A percentile compares a stretch with the other conserved stretches of the same genome.
Evolutionary conservation across 2,797 vertebrate species (phyloP).

Genomic region (Gastrophryne carolinensis): DNA sequence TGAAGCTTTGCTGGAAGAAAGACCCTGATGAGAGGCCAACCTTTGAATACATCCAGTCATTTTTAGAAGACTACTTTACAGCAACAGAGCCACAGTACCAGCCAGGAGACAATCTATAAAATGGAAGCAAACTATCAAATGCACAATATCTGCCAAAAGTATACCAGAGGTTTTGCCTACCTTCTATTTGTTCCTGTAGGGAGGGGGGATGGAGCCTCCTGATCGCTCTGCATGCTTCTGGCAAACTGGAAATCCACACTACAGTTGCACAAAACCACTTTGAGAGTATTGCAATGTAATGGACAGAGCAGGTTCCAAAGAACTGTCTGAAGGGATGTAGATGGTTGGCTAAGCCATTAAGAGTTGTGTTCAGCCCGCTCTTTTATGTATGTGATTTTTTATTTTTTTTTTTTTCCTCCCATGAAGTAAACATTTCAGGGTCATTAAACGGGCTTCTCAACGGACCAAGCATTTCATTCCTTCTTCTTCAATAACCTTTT

Average conservation of each 20-base stretch:
- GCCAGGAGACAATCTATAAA: conserved; percentile 93
- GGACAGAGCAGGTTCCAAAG: conserved; percentile 71
- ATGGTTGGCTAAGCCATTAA: conserved; percentile 54
- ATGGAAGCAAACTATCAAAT: conserved; percentile 47
- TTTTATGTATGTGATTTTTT: background rate
- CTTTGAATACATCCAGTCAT: conserved; percentile 94
- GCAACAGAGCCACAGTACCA: conserved; percentile 96
- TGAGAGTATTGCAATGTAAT: conserved; percentile 68
- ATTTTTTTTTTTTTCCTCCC: background rate
- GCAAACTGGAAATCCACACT: conserved; percentile 74
- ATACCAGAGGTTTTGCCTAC: conserved; percentile 65
- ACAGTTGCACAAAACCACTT: conserved; percentile 79
- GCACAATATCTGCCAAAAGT: conserved; percentile 71
- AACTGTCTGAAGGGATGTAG: conserved; percentile 61
- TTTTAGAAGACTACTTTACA: conserved; percentile 96
- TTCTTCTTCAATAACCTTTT: conserved; percentile 57
- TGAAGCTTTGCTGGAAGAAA: conserved; percentile 96
- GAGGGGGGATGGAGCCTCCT: conserved; percentile 64
- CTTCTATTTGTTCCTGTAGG: conserved; percentile 59
- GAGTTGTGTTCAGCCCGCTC: background rate
- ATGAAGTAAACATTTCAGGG: conserved; percentile 14
- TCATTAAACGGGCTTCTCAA: conserved; percentile 22
- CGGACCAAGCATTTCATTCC: conserved; percentile 72
- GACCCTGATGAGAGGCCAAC: conserved; percentile 94
- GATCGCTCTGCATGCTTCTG: conserved; percentile 70